Evolutionary conservation across 2,888 invertebrate species (phyloP).

Genomic region (Melieria omissa): DNA sequence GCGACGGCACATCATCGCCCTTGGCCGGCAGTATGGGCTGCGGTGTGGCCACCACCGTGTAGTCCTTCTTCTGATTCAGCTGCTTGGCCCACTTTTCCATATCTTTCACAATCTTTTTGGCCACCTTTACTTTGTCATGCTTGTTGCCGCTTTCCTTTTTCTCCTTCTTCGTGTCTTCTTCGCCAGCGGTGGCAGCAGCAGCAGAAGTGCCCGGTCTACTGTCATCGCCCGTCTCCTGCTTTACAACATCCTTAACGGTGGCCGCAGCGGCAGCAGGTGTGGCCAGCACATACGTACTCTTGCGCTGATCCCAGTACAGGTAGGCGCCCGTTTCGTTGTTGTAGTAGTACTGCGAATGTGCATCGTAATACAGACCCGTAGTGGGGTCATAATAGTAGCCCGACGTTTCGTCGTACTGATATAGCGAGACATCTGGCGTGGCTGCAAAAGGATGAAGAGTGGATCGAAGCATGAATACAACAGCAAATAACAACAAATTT

Average conservation of each 20-base stretch:
- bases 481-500: neutral
- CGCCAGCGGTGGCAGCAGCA: constrained; percentile 40
- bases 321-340: constrained; percentile 91
- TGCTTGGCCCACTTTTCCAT: constrained; percentile 93
- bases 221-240: constrained; percentile 45
- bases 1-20: constrained; percentile 45
- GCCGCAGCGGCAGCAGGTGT: constrained; percentile 62
- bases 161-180: constrained; percentile 59
- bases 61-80: constrained; percentile 94
- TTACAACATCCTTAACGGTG: constrained; percentile 53
- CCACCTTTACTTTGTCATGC: constrained; percentile 95
- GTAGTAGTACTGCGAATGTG: constrained; percentile 95
- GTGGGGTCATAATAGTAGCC: constrained; percentile 96
- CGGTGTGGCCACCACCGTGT: constrained; percentile 61
- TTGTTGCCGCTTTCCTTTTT: constrained; percentile 74
- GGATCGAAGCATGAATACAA: neutral
- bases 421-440: constrained; percentile 89
- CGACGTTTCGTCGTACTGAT: constrained; percentile 93
- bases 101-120: constrained; percentile 95
- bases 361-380: constrained; percentile 96
- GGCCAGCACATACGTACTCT: constrained; percentile 70
- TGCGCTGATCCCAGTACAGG: constrained; percentile 92
- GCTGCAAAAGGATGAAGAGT: constrained; percentile 54
- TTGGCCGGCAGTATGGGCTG: constrained; percentile 56
- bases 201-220: constrained; percentile 42